Base-by-base conservation (phyloP, 1,140 invertebrate genomes). In the Lerema accius region DNA sequence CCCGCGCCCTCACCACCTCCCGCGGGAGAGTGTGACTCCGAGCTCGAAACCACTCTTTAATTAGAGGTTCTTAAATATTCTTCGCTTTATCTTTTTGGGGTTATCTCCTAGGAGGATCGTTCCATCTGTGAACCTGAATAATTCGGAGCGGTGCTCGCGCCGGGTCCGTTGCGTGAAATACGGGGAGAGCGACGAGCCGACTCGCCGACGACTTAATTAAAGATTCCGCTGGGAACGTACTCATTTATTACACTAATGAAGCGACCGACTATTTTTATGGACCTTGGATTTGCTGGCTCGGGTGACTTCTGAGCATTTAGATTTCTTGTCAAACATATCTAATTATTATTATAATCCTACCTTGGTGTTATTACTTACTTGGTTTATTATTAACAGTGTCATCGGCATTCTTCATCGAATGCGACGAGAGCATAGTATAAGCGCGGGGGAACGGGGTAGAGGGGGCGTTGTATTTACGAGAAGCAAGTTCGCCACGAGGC, bases 151-250 rank as follows among this genome's bases (percentile, higher is more conserved):
- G 11, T 28, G 7, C 9, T 26, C 40, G 39, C 17, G n/a, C n/a
- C n/a, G n/a, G n/a, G n/a, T n/a, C n/a, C n/a, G n/a, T 26, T 16
- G 40, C n/a, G 53, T 56, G 23, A 45, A 32, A 56, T 35, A 32
- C 28, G 6, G 9, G 28, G 4, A 45, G 40, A 32, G 53, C 13
- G 53, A 56, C 40, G 26, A 45, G 45, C 53, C 23, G 28, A 45
- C 40, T 26, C n/a, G n/a, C n/a, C n/a, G n/a, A n/a, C n/a, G n/a
- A 56, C 53, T 45, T 45, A 56, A 56, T 56, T 56, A 56, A 56
- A 56, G 53, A 39, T 56, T 15, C 23, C 26, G 26, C 53, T 26
- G 40, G 37, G 53, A 43, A 56, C 26, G 32, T 43, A 56, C 37
- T 32, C 43, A 56, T 45, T 56, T 56, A 45, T 56, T 45, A 56